Evolutionary conservation across 2,888 invertebrate species (phyloP).

Genomic region (Phyto melanocephala): DNA sequence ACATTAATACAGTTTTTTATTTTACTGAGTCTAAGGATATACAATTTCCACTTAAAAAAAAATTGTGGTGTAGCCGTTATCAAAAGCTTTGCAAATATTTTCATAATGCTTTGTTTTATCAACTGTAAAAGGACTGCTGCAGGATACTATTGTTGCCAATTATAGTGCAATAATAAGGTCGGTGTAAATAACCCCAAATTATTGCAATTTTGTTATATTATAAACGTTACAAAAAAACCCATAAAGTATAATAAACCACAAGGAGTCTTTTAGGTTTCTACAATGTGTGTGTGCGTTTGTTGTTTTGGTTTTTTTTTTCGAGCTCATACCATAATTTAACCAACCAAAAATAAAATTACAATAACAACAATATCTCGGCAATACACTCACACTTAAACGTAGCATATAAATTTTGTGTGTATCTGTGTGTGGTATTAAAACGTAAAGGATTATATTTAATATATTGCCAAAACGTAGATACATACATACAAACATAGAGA

Average conservation of each 20-base stretch:
- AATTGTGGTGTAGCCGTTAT: no score
- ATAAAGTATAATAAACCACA: background rate
- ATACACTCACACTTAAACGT: background rate
- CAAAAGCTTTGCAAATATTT: no score
- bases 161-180: background rate
- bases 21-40: no score
- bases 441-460: slow-evolving; percentile 62
- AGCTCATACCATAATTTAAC: slow-evolving; percentile 9
- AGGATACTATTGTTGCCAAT: no score
- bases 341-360: slow-evolving; percentile 2
- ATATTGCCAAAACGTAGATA: slow-evolving; percentile 48
- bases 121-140: no score
- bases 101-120: no score
- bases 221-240: background rate
- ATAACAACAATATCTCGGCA: background rate
- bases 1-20: no score
- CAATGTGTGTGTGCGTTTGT: background rate
- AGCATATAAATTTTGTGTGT: slow-evolving; percentile 48
- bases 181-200: background rate
- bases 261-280: background rate
- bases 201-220: background rate
- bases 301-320: background rate
- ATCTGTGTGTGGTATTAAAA: slow-evolving; percentile 56
- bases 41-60: no score
- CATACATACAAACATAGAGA: no score